A percentile compares a stretch with the other conserved stretches of the same genome.
Conservation (phyloP, 2,888 invertebrate species). For the Drosophila niveifrons region DNA sequence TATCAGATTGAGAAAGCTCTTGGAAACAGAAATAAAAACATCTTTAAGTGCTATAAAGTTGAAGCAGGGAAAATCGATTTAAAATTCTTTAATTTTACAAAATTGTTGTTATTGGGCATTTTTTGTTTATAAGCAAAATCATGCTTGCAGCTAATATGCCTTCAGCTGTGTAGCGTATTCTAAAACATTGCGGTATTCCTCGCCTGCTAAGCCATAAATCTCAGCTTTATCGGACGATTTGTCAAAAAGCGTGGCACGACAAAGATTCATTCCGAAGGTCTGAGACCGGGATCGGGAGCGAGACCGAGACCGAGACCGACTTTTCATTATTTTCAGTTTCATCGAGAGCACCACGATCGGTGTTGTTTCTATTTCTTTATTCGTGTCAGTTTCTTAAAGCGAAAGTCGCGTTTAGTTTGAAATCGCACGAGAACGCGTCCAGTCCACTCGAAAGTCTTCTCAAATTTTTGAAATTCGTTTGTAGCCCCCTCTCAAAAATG, state of each 20-base stretch:
- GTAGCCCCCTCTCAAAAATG: not conserved
- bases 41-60: not conserved
- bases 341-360: slow-evolving; percentile 24
- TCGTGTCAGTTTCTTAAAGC: slow-evolving; percentile 22
- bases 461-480: not conserved
- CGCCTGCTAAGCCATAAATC: slow-evolving; percentile 62
- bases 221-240: slow-evolving; percentile 76
- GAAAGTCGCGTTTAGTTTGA: slow-evolving; percentile 54
- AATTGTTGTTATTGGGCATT: not conserved
- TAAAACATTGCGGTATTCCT: slow-evolving; percentile 37
- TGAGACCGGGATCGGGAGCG: slow-evolving; percentile 36
- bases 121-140: not conserved
- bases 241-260: slow-evolving; percentile 75
- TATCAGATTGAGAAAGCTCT: not conserved
- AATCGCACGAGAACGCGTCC: slow-evolving; percentile 39
- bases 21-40: not conserved
- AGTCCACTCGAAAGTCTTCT: not conserved
- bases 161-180: not conserved
- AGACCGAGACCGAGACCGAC: slow-evolving; percentile 29
- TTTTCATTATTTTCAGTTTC: slow-evolving; percentile 31
- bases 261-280: slow-evolving; percentile 32
- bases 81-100: not conserved
- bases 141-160: slow-evolving; percentile 20
- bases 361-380: slow-evolving; percentile 6
- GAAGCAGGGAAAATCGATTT: not conserved